These are phyloP conservation scores for Drosophila nigromelanica DNA, from an alignment of 1,140 invertebrate genomes.

Conservation along the genomic window DNA sequence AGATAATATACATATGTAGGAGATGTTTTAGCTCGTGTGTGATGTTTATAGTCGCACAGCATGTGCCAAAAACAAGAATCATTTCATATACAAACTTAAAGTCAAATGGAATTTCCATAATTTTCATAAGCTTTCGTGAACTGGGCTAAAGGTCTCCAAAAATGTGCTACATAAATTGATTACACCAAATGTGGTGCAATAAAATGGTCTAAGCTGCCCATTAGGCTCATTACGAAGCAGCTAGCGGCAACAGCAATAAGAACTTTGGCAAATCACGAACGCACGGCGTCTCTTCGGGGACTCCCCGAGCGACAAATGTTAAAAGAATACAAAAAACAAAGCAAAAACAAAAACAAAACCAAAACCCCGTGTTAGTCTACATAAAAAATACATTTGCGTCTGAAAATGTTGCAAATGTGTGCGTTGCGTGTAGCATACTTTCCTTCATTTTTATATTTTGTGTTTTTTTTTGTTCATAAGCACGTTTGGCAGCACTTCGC, in stretches of 20 bases:
- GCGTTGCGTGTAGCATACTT: conserved; percentile 49
- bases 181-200: conserved; percentile 49
- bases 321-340: conserved; percentile 4
- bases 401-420: conserved; percentile 55
- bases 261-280: conserved; percentile 41
- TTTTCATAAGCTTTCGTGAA: conserved; percentile 22
- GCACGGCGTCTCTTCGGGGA: conserved; percentile 53
- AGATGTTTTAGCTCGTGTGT: conserved; percentile 15
- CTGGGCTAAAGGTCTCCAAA: neutral
- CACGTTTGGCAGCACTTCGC: conserved; percentile 15
- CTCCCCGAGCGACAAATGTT: conserved; percentile 26
- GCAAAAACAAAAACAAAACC: conserved; percentile 4
- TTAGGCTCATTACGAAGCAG: conserved; percentile 56
- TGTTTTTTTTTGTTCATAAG: conserved; percentile 8
- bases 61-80: conserved; percentile 17
- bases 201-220: conserved; percentile 59
- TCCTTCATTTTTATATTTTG: conserved; percentile 15
- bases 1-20: neutral
- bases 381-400: conserved; percentile 76
- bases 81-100: conserved; percentile 23
- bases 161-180: conserved; percentile 60
- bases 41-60: conserved; percentile 28
- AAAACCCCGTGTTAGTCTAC: conserved; percentile 50
- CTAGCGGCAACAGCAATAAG: conserved; percentile 12
- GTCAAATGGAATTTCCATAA: conserved; percentile 12